These are phyloP conservation scores for Azemiops feae DNA, from an alignment of 2,113 vertebrate genomes.

Conservation along the genomic window DNA sequence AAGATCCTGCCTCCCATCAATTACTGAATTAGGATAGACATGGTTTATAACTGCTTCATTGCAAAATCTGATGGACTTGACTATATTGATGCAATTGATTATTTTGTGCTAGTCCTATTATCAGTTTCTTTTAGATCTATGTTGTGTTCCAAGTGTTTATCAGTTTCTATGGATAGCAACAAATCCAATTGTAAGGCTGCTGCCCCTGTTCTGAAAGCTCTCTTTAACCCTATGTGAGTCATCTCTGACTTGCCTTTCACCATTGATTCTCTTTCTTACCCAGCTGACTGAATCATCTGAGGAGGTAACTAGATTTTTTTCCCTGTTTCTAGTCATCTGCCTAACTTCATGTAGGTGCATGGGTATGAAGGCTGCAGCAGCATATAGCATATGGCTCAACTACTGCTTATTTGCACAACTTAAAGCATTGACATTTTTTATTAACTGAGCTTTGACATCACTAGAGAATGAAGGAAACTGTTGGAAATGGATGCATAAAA, in stretches of 20 bases:
- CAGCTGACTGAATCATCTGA: conserved; percentile 96
- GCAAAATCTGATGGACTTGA: not conserved
- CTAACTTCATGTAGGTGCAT: conserved; percentile 57
- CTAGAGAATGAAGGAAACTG: not conserved
- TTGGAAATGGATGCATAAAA: not conserved
- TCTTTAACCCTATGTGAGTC: conserved; percentile 69
- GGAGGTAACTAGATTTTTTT: conserved; percentile 86
- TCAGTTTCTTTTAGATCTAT: conserved; percentile 18
- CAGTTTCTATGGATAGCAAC: conserved; percentile 40
- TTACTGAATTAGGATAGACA: not conserved
- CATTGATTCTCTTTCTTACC: conserved; percentile 78
- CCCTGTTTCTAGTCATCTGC: conserved; percentile 65
- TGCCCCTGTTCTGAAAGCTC: conserved; percentile 62
- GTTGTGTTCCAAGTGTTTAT: conserved; percentile 30
- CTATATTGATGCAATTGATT: not conserved
- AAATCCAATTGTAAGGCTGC: conserved; percentile 59
- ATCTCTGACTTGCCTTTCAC: conserved; percentile 73
- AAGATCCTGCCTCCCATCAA: not conserved
- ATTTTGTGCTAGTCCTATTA: not conserved
- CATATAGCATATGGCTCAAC: not conserved
- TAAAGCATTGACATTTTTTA: conserved; percentile 41
- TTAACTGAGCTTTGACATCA: conserved; percentile 28
- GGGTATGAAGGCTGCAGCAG: conserved; percentile 44
- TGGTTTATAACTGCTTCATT: not conserved
- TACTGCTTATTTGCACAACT: conserved; percentile 20